These are phyloP conservation scores for Gymnorhina tibicen DNA, from an alignment of 2,113 vertebrate species.

Conservation along the genomic window DNA sequence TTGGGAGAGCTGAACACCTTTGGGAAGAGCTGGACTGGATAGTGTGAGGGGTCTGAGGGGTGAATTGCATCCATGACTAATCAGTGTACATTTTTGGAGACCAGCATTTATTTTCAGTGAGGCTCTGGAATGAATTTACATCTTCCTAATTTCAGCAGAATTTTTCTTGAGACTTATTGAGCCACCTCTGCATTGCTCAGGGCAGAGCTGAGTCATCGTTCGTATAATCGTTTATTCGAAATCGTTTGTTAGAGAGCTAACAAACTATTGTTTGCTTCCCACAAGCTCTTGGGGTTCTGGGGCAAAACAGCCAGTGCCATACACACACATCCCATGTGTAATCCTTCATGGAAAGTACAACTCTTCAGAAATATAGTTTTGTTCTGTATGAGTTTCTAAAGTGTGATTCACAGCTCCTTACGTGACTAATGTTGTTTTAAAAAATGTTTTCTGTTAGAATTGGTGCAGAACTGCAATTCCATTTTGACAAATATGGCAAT, in stretches of 20 bases:
- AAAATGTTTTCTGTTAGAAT: slow-evolving; percentile 52
- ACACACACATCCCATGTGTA: background rate
- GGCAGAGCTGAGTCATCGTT: background rate
- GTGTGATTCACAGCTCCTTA: slow-evolving; percentile 44
- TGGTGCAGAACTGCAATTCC: slow-evolving; percentile 33
- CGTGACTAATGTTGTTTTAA: slow-evolving; percentile 16
- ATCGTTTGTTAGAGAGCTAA: background rate
- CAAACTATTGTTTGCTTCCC: background rate
- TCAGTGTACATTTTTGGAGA: background rate
- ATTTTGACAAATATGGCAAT: slow-evolving; percentile 42
- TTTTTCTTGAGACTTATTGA: background rate
- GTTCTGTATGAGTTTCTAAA: background rate
- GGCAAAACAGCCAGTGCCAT: background rate
- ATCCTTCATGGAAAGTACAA: slow-evolving; percentile 19
- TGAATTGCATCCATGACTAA: background rate
- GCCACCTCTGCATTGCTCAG: background rate
- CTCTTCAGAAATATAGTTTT: background rate
- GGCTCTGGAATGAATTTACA: background rate
- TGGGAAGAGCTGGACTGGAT: background rate
- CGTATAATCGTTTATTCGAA: background rate
- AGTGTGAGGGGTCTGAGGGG: background rate
- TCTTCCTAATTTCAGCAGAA: background rate
- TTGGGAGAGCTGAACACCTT: background rate
- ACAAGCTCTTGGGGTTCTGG: background rate
- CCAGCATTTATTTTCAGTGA: background rate